Evolutionary conservation across 1,140 invertebrate genomes (phyloP), one percentile per base, ranked within the genome.

Genomic region (Drosophila melanica): DNA sequence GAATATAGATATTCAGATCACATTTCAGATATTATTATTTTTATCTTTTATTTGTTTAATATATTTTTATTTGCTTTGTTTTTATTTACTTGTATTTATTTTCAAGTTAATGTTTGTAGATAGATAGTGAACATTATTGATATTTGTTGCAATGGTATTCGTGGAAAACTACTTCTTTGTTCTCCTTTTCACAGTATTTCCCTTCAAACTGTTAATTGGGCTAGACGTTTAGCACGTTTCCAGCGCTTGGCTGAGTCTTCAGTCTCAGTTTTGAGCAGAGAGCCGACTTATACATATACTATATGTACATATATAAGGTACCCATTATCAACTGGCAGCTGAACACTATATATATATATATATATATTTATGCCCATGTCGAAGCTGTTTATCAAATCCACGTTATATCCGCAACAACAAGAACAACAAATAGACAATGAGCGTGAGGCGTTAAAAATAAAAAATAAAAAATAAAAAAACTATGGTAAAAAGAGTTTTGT

Each of bases 281-380:
- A n/a, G n/a, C n/a, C n/a, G n/a, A 57, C 66, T 68, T 42, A 65
- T 60, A 78, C 78, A 78, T 81, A 85, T 75, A 85, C n/a, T 86
- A 81, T 86, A 85, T 78, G 75, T 23, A 23, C 4, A 23, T 23
- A n/a, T 20, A 20, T 20, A 20, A 85, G 59, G 64, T 73, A 81
- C 59, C 81, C 82, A 86, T 87, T 86, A 86, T 86, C 82, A 86
- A 86, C 86, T 85, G 81, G 67, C 75, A 70, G 73, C 65, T 70
- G 23, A n/a, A 47, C 68, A 66, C 75, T 71, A 80, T 77, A 64
- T 66, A 65, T 64, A 66, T 68, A 23, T 23, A 23, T 23, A n/a
- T 23, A 4, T 27, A 8, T 10, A 8, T 35, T 53, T 53, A 45
- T 50, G 41, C 53, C 20, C 53, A 14, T 35, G 44, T 37, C 18